phyloP scores from a whole-genome alignment of 2,113 vertebrate genomes.

The Solea solea region DNA sequence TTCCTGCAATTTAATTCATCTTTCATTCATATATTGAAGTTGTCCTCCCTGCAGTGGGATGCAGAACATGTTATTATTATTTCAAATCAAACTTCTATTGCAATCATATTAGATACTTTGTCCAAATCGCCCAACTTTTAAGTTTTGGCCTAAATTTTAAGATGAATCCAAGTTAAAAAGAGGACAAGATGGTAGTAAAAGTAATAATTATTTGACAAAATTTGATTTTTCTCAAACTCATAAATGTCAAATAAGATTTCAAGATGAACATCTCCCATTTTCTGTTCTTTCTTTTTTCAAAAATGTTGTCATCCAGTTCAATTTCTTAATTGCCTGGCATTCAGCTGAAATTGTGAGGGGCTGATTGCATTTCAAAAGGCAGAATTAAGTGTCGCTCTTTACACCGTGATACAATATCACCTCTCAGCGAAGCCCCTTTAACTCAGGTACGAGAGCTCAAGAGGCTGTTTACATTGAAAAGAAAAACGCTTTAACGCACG shows the following conservation, averaged over 20 bases:
- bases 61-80: too few relatives aligned
- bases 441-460: constrained; percentile 78
- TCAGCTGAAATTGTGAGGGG: constrained; percentile 70
- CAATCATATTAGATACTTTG: too few relatives aligned
- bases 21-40: too few relatives aligned
- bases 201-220: constrained; percentile 49
- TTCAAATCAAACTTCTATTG: too few relatives aligned
- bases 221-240: constrained; percentile 63
- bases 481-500: constrained; percentile 59
- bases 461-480: constrained; percentile 77
- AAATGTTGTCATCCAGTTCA: constrained; percentile 68
- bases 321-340: constrained; percentile 74
- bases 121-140: not conserved
- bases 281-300: constrained; percentile 40
- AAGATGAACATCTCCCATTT: constrained; percentile 65
- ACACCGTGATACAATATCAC: constrained; percentile 63
- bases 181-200: not conserved
- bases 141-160: constrained; percentile 14
- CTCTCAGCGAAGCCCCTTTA: constrained; percentile 70
- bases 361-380: constrained; percentile 82
- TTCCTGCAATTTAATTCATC: too few relatives aligned
- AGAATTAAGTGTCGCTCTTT: constrained; percentile 72
- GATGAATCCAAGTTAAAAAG: constrained; percentile 22
- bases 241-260: constrained; percentile 73
- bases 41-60: too few relatives aligned